Percentiles rank a stretch among this genome's conserved stretches.
Conservation (phyloP, 2,797 vertebrate species). For the Hydrolagus colliei region DNA sequence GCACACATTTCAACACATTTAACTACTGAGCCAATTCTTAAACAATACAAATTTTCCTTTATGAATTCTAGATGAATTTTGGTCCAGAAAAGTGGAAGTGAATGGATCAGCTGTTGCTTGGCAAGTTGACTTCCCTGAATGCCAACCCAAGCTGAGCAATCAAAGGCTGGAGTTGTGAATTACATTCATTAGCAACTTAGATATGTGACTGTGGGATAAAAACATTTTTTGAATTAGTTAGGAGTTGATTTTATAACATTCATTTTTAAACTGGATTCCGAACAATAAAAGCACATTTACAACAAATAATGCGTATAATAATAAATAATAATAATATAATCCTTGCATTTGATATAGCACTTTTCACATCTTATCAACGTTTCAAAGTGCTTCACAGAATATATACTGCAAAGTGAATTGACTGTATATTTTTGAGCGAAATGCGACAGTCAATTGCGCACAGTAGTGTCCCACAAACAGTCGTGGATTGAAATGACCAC, state of each 20-base stretch:
- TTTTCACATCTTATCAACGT: no score
- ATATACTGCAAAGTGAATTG: no score
- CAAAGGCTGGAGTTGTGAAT: neutral
- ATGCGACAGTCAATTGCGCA: no score
- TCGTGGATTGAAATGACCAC: no score
- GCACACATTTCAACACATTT: neutral
- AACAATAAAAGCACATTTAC: neutral
- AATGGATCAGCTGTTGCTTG: neutral
- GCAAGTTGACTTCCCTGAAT: neutral
- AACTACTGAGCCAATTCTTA: neutral
- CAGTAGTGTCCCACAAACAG: no score
- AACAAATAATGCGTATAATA: neutral
- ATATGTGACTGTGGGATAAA: neutral
- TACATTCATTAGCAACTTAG: neutral
- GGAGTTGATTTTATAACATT: neutral
- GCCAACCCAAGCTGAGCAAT: neutral
- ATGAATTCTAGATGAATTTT: no score
- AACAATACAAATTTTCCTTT: no score
- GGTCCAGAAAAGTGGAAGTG: no score
- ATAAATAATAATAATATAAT: no score
- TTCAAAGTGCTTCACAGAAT: no score
- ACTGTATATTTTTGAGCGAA: no score
- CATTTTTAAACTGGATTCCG: conserved; percentile 10
- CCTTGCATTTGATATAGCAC: no score
- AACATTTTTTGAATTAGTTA: neutral